A percentile compares a stretch with the other conserved stretches of the same genome.
Conservation (phyloP, 92 coral and sea anemone species). For the Epizoanthus ramosus region DNA sequence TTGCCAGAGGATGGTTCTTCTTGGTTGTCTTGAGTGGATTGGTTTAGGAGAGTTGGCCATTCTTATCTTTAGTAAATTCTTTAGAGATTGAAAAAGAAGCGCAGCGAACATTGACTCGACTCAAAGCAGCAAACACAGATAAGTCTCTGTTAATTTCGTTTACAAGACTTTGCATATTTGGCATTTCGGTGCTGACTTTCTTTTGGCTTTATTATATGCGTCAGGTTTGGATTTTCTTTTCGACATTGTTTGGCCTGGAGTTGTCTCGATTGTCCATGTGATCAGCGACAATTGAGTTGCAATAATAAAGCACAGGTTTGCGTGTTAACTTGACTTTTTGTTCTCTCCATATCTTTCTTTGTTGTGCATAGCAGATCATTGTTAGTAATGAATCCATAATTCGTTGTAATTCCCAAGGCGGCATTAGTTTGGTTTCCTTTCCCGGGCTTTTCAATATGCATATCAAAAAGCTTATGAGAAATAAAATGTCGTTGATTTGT, state of each 20-base stretch:
- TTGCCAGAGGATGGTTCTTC: no score
- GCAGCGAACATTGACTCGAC: conserved; percentile 28
- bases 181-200: conserved; percentile 20
- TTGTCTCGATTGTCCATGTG: conserved; percentile 30
- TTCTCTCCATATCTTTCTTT: no score
- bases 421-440: neutral
- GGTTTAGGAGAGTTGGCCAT: no score
- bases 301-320: conserved; percentile 32
- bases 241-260: conserved; percentile 24
- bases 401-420: neutral
- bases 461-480: neutral
- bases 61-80: no score
- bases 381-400: neutral
- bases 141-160: neutral
- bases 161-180: neutral
- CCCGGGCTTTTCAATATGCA: neutral
- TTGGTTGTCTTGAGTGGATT: no score
- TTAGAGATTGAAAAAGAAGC: neutral
- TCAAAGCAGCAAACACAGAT: conserved; percentile 28
- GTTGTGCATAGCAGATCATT: no score
- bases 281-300: conserved; percentile 25
- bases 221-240: conserved; percentile 16
- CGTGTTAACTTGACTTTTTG: neutral
- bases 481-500: neutral
- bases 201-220: conserved; percentile 8